Base-by-base conservation (phyloP, 1,140 invertebrate species). In the Drosophila kurseongensis region DNA sequence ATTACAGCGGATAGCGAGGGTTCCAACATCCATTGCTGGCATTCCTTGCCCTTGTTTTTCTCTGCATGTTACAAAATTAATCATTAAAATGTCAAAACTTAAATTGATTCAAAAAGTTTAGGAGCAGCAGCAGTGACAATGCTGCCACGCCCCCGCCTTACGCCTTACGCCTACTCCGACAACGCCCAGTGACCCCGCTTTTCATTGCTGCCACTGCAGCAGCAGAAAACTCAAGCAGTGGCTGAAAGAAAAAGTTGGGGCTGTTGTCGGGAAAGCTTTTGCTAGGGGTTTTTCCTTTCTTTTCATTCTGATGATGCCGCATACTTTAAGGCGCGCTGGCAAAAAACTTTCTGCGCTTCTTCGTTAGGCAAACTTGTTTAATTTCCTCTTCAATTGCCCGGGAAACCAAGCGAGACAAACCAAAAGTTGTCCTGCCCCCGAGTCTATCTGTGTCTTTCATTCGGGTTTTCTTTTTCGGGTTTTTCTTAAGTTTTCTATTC, bases 1-100 rank as follows among this genome's bases (percentile, higher is more conserved):
- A 44, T 42, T 29, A 61, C 48, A 35, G 29, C 29, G n/a, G 16
- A 56, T 41, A 6, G 48, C 47, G 60, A 65, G 38, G 57, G 75
- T 56, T 66, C 48, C 55, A 65, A 40, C 44, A 58, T 48, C 40
- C 51, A 47, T 48, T 13, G 51, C 27, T 47, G 44, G 48, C 71
- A 79, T 86, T 88, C 79, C 58, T 78, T 68, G 66, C 52, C 75
- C 61, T 68, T 44, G 59, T 81, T 81, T 66, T 81, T 47, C 61
- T 66, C 72, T 44, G 63, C 75, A 76, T 76, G 67, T 77, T 88
- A 89, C 84, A 89, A 84, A 89, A 89, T 89, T 89, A 89, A 89
- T 89, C 84, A 89, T 89, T 89, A 89, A 89, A 89, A 89, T 89
- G 84, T 89, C 84, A 89, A 88, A 89, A 89, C 84, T 89, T 89